phyloP scores from a whole-genome alignment of 2,888 invertebrate genomes.

The Tricholauxania praeusta region DNA sequence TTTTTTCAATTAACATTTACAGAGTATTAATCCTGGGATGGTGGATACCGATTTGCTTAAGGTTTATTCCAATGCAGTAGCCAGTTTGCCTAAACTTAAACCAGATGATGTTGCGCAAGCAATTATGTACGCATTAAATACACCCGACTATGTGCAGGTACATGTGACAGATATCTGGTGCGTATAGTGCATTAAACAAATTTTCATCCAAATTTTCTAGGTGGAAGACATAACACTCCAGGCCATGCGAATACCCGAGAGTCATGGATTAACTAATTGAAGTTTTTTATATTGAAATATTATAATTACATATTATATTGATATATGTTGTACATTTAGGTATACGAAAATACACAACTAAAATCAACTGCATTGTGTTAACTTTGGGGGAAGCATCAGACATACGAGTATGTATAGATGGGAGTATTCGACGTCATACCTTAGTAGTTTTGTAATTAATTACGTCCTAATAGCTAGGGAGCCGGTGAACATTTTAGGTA shows the following conservation, averaged over 20 bases:
- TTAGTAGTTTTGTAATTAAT: too few species aligned
- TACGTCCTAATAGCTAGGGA: too few species aligned
- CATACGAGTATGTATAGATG: too few species aligned
- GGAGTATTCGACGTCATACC: too few species aligned
- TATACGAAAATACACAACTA: too few species aligned
- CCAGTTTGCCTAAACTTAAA: constrained; percentile 68
- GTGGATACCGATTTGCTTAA: constrained; percentile 71
- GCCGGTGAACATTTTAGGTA: too few species aligned
- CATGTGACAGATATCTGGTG: constrained; percentile 13
- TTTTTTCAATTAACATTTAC: constrained; percentile 13
- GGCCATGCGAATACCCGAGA: constrained; percentile 54
- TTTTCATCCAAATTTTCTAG: constrained; percentile 47
- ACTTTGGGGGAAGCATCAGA: too few species aligned
- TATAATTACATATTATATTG: too few species aligned
- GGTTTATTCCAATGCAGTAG: constrained; percentile 63
- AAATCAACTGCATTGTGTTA: too few species aligned
- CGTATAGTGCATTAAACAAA: neutral
- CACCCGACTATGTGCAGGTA: constrained; percentile 74
- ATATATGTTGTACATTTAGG: too few species aligned
- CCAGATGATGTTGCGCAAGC: constrained; percentile 75
- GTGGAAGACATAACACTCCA: constrained; percentile 65
- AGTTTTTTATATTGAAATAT: too few species aligned
- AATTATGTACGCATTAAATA: constrained; percentile 73
- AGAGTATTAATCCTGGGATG: constrained; percentile 76
- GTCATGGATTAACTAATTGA: too few species aligned